Evolutionary conservation across 2,888 invertebrate genomes (phyloP).

Genomic region (Dorcus parallelipipedus): DNA sequence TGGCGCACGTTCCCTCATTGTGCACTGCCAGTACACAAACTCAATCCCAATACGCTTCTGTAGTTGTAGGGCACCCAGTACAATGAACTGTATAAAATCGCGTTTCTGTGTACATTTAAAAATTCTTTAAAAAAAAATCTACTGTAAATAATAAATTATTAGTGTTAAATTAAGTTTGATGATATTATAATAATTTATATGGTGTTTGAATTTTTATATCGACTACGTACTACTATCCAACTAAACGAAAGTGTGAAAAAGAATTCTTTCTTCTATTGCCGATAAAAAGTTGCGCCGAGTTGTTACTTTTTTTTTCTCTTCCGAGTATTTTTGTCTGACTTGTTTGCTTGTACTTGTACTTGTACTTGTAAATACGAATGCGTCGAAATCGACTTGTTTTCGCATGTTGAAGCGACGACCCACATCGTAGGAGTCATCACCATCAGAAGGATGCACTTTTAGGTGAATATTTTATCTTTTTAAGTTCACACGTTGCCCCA

Average conservation of each 20-base stretch:
- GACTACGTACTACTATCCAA: too few species aligned
- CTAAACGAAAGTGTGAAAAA: too few species aligned
- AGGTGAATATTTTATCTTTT: conserved; percentile 4
- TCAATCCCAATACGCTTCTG: conserved; percentile 15
- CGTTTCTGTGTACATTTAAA: neutral
- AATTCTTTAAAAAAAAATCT: too few species aligned
- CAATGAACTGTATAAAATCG: conserved; percentile 24
- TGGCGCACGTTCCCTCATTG: conserved; percentile 19
- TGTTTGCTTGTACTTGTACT: neutral
- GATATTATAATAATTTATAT: too few species aligned
- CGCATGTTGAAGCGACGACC: neutral
- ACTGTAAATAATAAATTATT: too few species aligned
- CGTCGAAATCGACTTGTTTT: neutral
- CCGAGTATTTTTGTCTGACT: neutral
- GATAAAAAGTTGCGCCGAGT: too few species aligned
- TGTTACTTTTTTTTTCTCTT: too few species aligned
- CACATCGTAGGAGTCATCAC: neutral
- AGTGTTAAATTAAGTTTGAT: too few species aligned
- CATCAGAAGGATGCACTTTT: conserved; percentile 5
- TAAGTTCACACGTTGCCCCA: neutral
- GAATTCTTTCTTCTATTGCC: too few species aligned
- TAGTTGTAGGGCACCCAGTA: conserved; percentile 25
- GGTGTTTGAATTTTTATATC: too few species aligned
- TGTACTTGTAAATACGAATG: neutral
- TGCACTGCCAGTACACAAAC: conserved; percentile 24